Base-by-base conservation (phyloP, 1,140 invertebrate genomes). In the Drosophila grimshawi region DNA sequence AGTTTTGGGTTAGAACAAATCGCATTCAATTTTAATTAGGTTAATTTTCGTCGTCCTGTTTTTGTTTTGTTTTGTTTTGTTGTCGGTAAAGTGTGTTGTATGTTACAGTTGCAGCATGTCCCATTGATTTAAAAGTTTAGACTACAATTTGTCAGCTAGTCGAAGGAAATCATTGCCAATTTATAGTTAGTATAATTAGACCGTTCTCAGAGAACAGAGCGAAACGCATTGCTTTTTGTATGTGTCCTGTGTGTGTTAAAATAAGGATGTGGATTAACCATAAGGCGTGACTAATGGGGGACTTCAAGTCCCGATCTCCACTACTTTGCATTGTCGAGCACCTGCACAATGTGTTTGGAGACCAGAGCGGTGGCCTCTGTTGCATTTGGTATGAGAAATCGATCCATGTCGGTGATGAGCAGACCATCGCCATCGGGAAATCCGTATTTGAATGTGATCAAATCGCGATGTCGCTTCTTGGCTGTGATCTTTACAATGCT, bases 401-500 rank as follows among this genome's bases (percentile, higher is more conserved):
- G 95, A 93, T 98, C 98, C 95, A 98, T 96, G 92, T 98, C 97
- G 0, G 95, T 95, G 11, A 92, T 92, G 4, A 92, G 76, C 19
- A 92, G 64, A 0, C 85, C 80, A 63, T 92, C 90, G 39, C 90
- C 92, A 63, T 92, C 86, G 3, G 90, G 89, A 45, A 91, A 91
- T 3, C 92, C 92, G 52, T 92, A 92, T 65, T 98, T 98, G 92
- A 99, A 98, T 3, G 98, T 99, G 68, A 99, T 99, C 66, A 99
- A 93, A 92, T 99, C 97, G 0, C 98, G 97, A 93, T 97, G 96
- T 62, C 96, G 95, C 92, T 98, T 98, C 92, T 98, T 98, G 6
- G 97, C 98, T 1, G 98, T 99, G 67, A 99, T 99, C 94, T 98
- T 98, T 8, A 99, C 96, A 80, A 99, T 97, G 43, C 96, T 96